Evolutionary conservation across 1,140 invertebrate genomes (phyloP).

Genomic region (Euwallacea similis): DNA sequence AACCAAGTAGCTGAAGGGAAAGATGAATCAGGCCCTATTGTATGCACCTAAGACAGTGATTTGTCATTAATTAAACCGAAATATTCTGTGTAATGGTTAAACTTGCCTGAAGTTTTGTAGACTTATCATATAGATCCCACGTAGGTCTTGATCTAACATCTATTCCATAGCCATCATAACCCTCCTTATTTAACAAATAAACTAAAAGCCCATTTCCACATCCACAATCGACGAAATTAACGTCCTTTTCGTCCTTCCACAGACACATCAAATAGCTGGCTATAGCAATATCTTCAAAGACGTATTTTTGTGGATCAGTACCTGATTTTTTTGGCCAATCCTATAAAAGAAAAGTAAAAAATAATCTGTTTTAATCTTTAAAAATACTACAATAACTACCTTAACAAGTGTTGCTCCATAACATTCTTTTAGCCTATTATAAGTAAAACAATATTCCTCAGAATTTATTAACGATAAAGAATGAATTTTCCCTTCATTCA

Average conservation of each 20-base stretch:
- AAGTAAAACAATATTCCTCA: slow-evolving; percentile 72
- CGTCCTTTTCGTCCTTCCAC: slow-evolving; percentile 65
- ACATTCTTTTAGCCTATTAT: slow-evolving; percentile 76
- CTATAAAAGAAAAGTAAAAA: slow-evolving; percentile 51
- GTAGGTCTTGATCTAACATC: slow-evolving; percentile 89
- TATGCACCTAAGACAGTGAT: slow-evolving; percentile 47
- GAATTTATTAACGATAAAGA: slow-evolving; percentile 71
- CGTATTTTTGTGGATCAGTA: slow-evolving; percentile 92
- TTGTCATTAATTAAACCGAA: not conserved
- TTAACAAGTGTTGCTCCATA: slow-evolving; percentile 74
- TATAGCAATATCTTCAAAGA: slow-evolving; percentile 96
- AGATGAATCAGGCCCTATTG: slow-evolving; percentile 59
- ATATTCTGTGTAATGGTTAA: not conserved
- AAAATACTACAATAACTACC: slow-evolving; percentile 52
- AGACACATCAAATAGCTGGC: slow-evolving; percentile 86
- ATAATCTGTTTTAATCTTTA: not conserved
- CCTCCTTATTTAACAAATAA: slow-evolving; percentile 83
- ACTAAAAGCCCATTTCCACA: slow-evolving; percentile 97
- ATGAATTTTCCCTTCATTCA: slow-evolving; percentile 51
- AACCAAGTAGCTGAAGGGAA: slow-evolving; percentile 88
- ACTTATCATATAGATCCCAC: slow-evolving; percentile 77
- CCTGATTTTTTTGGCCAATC: slow-evolving; percentile 77
- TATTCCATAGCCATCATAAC: slow-evolving; percentile 82
- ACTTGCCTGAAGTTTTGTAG: slow-evolving; percentile 55
- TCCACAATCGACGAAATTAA: slow-evolving; percentile 89